Evolutionary conservation across 2,797 vertebrate genomes (phyloP), one percentile per base, ranked within the genome.

Genomic region (Danio tinwini): DNA sequence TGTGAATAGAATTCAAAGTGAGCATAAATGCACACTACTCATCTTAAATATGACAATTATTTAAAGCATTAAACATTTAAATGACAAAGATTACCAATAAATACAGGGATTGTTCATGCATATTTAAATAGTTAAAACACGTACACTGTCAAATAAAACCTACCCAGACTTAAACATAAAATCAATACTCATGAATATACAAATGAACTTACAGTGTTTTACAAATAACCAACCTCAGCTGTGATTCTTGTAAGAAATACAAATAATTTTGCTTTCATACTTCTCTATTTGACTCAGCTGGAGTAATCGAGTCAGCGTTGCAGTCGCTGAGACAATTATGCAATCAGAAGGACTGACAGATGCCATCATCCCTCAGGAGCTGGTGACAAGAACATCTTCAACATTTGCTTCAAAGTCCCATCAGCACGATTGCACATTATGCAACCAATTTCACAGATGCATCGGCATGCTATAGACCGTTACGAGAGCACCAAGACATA

Each of bases 171-270:
- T 42, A 4, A 47, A 21, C 56, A 29, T 45, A 11, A 50, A 67
- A 78, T 78, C 78, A 71, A 58, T 63, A 3, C 70, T 83, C 49
- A 53, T 45, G 14, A 67, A 55, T 55, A 67, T 67, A 63, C 62
- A 69, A 47, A 56, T 71, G 8, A 70, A 53, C 29, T 52, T 71
- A 45, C 17, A 29, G 17, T 14, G 42, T 5, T 63, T 69, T 79
- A 29, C 42, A 67, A 80, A 75, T 17, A 21, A 47, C 14, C 40
- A 61, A 61, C 13, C 12, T 56, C 13, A 7, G 9, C 53, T 44
- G n/a, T 5, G 39, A 45, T 65, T 55, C 7, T 14, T 50, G 49
- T 44, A 2, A 78, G 37, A 19, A 6, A 58, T 40, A 45, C 44
- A 29, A 68, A 53, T 63, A 76, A 81, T 78, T 67, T 52, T 40